phyloP scores from a whole-genome alignment of 2,888 invertebrate genomes.

The Hyles lineata region DNA sequence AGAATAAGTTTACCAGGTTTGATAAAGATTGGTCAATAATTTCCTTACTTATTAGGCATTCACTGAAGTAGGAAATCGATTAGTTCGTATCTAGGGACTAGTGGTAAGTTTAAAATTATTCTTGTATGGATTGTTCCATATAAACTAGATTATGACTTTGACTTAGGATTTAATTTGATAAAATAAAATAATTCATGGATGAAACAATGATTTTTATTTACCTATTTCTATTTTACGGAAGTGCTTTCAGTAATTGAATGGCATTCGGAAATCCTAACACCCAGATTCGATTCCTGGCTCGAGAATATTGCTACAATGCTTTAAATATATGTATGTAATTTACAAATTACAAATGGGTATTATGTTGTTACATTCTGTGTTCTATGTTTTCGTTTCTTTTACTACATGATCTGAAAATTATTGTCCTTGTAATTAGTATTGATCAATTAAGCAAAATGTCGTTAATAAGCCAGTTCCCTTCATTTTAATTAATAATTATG shows the following conservation, averaged over 20 bases:
- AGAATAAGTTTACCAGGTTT: neutral
- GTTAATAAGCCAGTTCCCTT: too few species aligned
- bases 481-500: too few species aligned
- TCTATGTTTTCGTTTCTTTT: too few species aligned
- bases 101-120: conserved; percentile 61
- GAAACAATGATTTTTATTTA: conserved; percentile 20
- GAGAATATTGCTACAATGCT: too few species aligned
- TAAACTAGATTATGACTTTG: conserved; percentile 57
- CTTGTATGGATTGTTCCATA: conserved; percentile 61
- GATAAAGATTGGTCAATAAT: conserved; percentile 29
- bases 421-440: too few species aligned
- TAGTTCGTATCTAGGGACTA: conserved; percentile 53
- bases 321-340: too few species aligned
- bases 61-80: conserved; percentile 43
- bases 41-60: conserved; percentile 33
- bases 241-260: too few species aligned
- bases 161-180: conserved; percentile 60
- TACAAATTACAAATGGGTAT: too few species aligned
- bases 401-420: too few species aligned
- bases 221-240: neutral
- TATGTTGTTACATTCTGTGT: too few species aligned
- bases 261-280: neutral
- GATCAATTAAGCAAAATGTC: too few species aligned
- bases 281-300: too few species aligned
- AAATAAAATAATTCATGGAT: conserved; percentile 43